Evolutionary conservation across 2,113 vertebrate genomes (phyloP), one percentile per base, ranked within the genome.

Genomic region (Upupa epops): DNA sequence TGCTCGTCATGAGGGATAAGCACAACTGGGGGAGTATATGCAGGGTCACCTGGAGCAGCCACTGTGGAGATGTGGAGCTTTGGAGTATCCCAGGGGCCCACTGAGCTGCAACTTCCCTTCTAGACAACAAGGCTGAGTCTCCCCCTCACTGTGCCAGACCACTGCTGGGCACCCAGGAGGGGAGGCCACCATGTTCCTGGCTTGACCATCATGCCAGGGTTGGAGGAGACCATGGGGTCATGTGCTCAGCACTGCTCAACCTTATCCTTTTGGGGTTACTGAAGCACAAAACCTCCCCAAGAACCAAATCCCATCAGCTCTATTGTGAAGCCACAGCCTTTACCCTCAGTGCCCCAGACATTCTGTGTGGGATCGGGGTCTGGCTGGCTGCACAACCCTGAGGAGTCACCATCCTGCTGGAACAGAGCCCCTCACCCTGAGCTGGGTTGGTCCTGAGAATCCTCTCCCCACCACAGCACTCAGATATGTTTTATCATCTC

Each of bases 261-360:
- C 36, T 80, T 40, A 63, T 31, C 14, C 36, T 72, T 18, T 26
- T 9, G 31, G 25, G 25, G 34, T 51, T 28, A 12, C 31, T 46
- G 65, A 48, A 78, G 9, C 51, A 19, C 51, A 48, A 54, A 61
- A 5, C 13, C 32, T 20, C 6, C 3, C 45, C 59, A 32, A 40
- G 64, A 25, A 22, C 51, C 64, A 75, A 72, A 37, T 13, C 42
- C 31, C 48, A 58, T 19, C n/a, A 46, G 46, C 26, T 60, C 1
- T 0, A 25, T 21, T 59, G 52, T 32, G 36, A n/a, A 37, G 9
- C 2, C 2, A 10, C 1, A 4, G n/a, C 37, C 49, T n/a, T 56
- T 24, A 15, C 15, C 17, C 15, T 2, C 48, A 66, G 34, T 2
- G 2, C 52, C 19, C 17, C 4, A 2, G 18, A 13, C 36, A 6